phyloP scores from a whole-genome alignment of 2,797 vertebrate species.

The Leptoclinus maculatus region DNA sequence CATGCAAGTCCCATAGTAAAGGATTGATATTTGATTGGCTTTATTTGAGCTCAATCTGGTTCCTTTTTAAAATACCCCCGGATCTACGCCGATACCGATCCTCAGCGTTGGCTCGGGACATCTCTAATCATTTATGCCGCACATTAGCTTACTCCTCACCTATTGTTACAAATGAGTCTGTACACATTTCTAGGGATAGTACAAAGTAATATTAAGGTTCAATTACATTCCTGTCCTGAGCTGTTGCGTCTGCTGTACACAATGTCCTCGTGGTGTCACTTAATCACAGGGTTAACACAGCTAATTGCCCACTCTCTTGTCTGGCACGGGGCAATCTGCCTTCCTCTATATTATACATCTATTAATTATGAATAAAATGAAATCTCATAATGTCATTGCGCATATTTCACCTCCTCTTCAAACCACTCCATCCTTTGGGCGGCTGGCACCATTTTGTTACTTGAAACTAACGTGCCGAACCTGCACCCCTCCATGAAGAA shows the following conservation, averaged over 20 bases:
- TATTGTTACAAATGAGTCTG: conserved; percentile 16
- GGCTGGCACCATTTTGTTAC: conserved; percentile 18
- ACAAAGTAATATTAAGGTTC: conserved; percentile 21
- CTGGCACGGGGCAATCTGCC: conserved; percentile 49
- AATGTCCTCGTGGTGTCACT: conserved; percentile 43
- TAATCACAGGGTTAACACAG: conserved; percentile 52
- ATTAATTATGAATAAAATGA: conserved; percentile 62
- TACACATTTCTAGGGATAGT: background rate
- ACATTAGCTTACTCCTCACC: background rate
- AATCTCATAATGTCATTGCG: conserved; percentile 36
- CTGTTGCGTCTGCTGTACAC: conserved; percentile 29
- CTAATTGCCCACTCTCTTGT: conserved; percentile 55
- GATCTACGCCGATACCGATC: background rate
- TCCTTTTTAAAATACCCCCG: background rate
- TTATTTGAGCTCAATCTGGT: background rate
- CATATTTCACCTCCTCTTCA: conserved; percentile 43
- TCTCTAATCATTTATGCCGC: background rate
- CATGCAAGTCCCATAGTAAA: background rate
- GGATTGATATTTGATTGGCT: background rate
- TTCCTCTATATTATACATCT: conserved; percentile 46
- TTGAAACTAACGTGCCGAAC: conserved; percentile 12
- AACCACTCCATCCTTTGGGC: conserved; percentile 25
- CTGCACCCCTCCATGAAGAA: background rate
- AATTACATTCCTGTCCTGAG: conserved; percentile 10
- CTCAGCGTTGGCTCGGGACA: background rate